Evolutionary conservation across 2,797 vertebrate genomes (phyloP), one percentile per base, ranked within the genome.

Genomic region (Rachycentron canadum): DNA sequence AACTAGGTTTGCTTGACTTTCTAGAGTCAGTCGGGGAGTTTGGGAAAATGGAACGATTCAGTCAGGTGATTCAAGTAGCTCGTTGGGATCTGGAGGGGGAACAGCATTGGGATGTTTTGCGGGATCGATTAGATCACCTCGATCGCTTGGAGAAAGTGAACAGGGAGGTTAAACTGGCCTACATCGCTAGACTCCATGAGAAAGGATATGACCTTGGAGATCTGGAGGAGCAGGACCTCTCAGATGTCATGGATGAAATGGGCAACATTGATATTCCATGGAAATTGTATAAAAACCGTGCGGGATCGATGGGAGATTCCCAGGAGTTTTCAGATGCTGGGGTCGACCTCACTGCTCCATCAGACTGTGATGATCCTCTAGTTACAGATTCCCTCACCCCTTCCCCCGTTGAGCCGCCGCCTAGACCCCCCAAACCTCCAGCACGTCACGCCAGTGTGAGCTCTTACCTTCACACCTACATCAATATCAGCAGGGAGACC

Each of bases 251-350:
- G 87, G 94, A 96, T 82, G 94, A 95, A 84, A 95, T 95, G 92
- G 94, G 92, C 1, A 95, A 94, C 78, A 92, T 94, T 1, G 93
- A 94, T 57, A 88, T 95, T 83, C 77, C 93, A 26, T 95, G 92
- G 94, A 95, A 94, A 73, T 67, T 95, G 73, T 96, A 95, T 79
- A 95, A 94, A 91, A 86, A 68, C 26, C 64, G 45, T 0, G 58
- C 74, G 3, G 89, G 76, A 52, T 69, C 66, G 0, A 86, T 94
- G 89, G 84, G 87, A 67, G 94, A 93, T 4, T 96, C 95, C 40
- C 95, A 95, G 77, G 94, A 96, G 89, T 96, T 94, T 79, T 95
- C 93, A 0, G 95, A 96, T n/a, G 95, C 94, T 3, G 95, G 95
- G 17, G 95, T 96, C 3, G 95, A 96, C 80, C 91, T 96, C 66